Percentiles rank a stretch among this genome's conserved stretches.
Conservation (phyloP, 2,797 vertebrate species). For the Astyanax mexicanus region DNA sequence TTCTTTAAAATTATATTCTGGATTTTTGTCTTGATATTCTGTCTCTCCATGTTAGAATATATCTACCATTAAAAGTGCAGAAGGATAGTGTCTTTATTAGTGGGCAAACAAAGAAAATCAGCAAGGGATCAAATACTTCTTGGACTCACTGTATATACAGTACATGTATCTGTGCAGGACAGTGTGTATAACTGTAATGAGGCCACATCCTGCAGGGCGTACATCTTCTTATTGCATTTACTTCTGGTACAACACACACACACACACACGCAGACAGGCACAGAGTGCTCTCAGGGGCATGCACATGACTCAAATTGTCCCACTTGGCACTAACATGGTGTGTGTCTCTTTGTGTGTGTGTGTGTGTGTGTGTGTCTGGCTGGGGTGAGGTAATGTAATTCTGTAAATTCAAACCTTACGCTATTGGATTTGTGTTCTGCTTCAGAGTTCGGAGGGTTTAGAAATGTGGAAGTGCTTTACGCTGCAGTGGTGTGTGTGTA, state of each 20-base stretch:
- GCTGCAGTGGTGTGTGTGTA: neutral
- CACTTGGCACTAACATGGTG: constrained; percentile 30
- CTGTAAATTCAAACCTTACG: constrained; percentile 52
- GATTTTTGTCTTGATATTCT: too few relatives aligned
- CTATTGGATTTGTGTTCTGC: constrained; percentile 22
- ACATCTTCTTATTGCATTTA: neutral
- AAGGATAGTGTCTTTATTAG: too few relatives aligned
- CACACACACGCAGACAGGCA: too few relatives aligned
- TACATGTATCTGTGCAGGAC: too few relatives aligned
- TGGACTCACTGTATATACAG: too few relatives aligned
- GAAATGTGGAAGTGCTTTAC: constrained; percentile 35
- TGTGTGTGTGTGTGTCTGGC: constrained; percentile 23
- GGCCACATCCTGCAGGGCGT: neutral
- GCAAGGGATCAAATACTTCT: too few relatives aligned
- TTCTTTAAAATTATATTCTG: too few relatives aligned
- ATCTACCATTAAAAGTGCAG: too few relatives aligned
- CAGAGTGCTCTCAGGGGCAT: neutral
- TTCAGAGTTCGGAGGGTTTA: constrained; percentile 35
- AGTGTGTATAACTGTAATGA: neutral
- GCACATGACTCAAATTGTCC: constrained; percentile 31
- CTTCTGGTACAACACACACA: constrained; percentile 12
- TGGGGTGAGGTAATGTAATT: constrained; percentile 52
- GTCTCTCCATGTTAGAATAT: too few relatives aligned
- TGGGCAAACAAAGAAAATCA: too few relatives aligned
- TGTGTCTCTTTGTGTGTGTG: constrained; percentile 34